Percentiles rank a stretch among this genome's conserved stretches.
Evolutionary conservation across 1,140 invertebrate genomes (phyloP).

Genomic region (Camponotus pennsylvanicus): DNA sequence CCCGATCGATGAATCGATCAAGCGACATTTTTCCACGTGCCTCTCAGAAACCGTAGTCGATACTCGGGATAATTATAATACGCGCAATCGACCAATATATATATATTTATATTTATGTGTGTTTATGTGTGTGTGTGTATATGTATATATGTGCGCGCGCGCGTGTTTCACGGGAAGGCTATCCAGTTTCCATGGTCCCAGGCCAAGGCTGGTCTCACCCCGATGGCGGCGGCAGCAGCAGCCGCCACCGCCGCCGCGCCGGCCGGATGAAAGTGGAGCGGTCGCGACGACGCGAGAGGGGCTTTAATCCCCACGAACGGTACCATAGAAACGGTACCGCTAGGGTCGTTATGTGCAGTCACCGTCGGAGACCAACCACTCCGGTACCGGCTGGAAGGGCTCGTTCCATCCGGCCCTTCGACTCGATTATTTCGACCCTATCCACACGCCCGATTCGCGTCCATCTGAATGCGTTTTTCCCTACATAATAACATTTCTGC

Average conservation of each 20-base stretch:
- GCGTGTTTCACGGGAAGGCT: constrained; percentile 47
- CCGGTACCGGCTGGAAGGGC: constrained; percentile 48
- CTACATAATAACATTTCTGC: too few relatives aligned
- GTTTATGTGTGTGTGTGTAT: too few relatives aligned
- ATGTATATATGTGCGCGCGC: not conserved
- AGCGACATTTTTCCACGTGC: constrained; percentile 15
- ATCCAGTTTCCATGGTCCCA: constrained; percentile 68
- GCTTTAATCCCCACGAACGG: constrained; percentile 83
- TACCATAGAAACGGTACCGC: constrained; percentile 85
- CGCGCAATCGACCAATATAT: constrained; percentile 47
- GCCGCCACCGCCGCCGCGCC: not conserved
- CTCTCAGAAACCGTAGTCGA: not conserved
- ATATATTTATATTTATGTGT: too few relatives aligned
- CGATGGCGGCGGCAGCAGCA: constrained; percentile 61
- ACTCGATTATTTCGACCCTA: constrained; percentile 31
- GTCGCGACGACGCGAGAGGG: constrained; percentile 75
- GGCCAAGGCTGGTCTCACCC: constrained; percentile 71
- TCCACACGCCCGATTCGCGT: not conserved
- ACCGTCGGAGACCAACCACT: constrained; percentile 68
- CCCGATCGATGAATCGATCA: constrained; percentile 16
- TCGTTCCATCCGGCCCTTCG: constrained; percentile 28
- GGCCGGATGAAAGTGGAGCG: constrained; percentile 72
- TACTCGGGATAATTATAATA: constrained; percentile 51
- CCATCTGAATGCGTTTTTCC: constrained; percentile 28
- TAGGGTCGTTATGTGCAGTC: constrained; percentile 78